phyloP scores from a whole-genome alignment of 1,140 invertebrate genomes.

The Bombyx mori region ASM3026992v2 NC_085116.1:10736001-10736500 shows the following conservation, averaged over 20 bases:
- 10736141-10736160: not conserved
- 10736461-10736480: slow-evolving; percentile 31
- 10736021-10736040: no score
- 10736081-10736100: no score
- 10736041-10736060: no score
- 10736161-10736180: not conserved
- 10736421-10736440: slow-evolving; percentile 37
- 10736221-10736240: slow-evolving; percentile 33
- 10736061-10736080: no score
- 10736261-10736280: slow-evolving; percentile 67
- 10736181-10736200: slow-evolving; percentile 17
- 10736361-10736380: slow-evolving; percentile 55
- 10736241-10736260: slow-evolving; percentile 60
- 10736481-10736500: slow-evolving; percentile 53
- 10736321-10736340: slow-evolving; percentile 52
- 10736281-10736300: slow-evolving; percentile 59
- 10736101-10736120: no score
- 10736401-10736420: slow-evolving; percentile 53
- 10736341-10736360: slow-evolving; percentile 53
- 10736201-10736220: no score
- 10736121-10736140: not conserved
- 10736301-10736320: slow-evolving; percentile 61
- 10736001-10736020: no score
- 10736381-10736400: slow-evolving; percentile 67
- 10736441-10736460: slow-evolving; percentile 32